Evolutionary conservation across 2,797 vertebrate species (phyloP), one percentile per base, ranked within the genome.

Genomic region (Syndactyla subalaris): DNA sequence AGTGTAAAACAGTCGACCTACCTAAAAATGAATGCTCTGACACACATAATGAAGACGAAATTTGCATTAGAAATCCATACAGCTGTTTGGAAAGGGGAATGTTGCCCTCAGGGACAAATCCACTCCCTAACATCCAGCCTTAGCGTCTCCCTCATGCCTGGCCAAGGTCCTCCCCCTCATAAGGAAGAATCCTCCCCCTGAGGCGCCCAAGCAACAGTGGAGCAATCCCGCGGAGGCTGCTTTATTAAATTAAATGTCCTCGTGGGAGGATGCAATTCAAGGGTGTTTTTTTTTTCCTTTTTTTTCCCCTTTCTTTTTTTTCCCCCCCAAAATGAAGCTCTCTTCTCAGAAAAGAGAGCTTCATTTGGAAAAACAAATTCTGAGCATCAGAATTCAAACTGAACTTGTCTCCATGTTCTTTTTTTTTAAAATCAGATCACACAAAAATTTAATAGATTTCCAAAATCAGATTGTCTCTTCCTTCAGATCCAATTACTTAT

Each of bases 101-200:
- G 29, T 89, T 96, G 94, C 96, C 96, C 89, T 92, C 30, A 85
- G 95, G 95, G 94, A 75, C 74, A 95, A 89, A 95, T 93, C 95
- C 96, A 96, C 96, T 96, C 96, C 96, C 95, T 93, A 96, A 93
- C 96, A 97, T 96, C 89, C 93, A 95, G 96, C 52, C 96, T 93
- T 38, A 94, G 92, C 26, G 36, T 87, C 95, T 97, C 95, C 89
- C 96, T 96, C 70, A 96, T 95, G 95, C 96, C 72, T 88, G 88
- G 96, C 96, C 96, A 97, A 96, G 85, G 94, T 92, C 95, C 93
- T 95, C 96, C 96, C 80, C 92, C 92, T 96, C 96, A 95, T 82
- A 57, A 96, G 94, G 95, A 97, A 97, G 95, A 97, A 97, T 97
- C 96, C 93, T 96, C 67, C 67, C 94, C 96, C 92, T 0, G 63